Percentiles rank a stretch among this genome's conserved stretches.
Conservation (phyloP, 2,888 invertebrate genomes). For the Melikaiella ostensackeni region DNA sequence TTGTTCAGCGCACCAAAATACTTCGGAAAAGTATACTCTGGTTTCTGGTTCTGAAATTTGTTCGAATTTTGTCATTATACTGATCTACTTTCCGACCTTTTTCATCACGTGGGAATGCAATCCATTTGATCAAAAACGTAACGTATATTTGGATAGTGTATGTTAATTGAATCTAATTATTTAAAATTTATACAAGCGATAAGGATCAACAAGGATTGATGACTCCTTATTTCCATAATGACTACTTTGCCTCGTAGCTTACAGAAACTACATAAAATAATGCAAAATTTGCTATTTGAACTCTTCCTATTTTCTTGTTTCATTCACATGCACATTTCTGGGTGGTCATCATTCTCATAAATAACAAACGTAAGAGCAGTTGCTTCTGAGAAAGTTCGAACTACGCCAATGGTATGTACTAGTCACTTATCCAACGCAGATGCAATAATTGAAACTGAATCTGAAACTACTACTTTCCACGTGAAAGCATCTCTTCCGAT, state of each 20-base stretch:
- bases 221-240: constrained; percentile 1
- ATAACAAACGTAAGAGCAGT: constrained; percentile 27
- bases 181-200: not conserved
- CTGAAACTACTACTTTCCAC: constrained; percentile 38
- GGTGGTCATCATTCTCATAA: constrained; percentile 18
- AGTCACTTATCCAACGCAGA: constrained; percentile 32
- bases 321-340: not conserved
- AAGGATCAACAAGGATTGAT: constrained; percentile 21
- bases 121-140: not conserved
- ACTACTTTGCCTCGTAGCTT: constrained; percentile 7
- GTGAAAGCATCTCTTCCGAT: constrained; percentile 39
- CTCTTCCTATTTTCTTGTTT: not conserved
- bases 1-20: no score
- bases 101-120: not conserved
- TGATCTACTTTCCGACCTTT: not conserved
- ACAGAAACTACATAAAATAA: constrained; percentile 26
- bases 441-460: constrained; percentile 37
- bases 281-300: constrained; percentile 20
- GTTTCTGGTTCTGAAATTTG: no score
- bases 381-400: constrained; percentile 13
- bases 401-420: constrained; percentile 25
- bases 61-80: no score
- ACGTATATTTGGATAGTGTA: not conserved
- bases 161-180: not conserved
- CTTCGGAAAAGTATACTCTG: no score